Evolutionary conservation across 2,888 invertebrate genomes (phyloP).

Genomic region (Pyrrhia umbra): DNA sequence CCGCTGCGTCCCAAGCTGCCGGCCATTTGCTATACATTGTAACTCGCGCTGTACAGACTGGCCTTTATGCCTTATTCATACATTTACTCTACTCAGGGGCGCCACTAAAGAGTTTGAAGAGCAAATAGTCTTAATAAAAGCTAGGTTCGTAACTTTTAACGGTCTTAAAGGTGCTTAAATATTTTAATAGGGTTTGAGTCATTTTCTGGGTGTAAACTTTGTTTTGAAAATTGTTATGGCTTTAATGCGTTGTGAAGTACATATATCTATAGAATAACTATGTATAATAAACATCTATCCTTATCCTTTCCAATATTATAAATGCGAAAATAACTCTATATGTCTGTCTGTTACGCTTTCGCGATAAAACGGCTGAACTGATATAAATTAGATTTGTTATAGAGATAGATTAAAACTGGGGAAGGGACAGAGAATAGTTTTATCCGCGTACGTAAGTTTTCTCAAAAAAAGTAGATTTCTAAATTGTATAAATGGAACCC

Average conservation of each 20-base stretch:
- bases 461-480: too few species aligned
- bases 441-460: too few species aligned
- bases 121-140: slow-evolving; percentile 7
- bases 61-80: slow-evolving; percentile 81
- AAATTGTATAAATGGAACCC: too few species aligned
- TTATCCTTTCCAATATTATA: too few species aligned
- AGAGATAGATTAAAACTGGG: too few species aligned
- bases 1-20: slow-evolving; percentile 53
- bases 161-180: slow-evolving; percentile 28
- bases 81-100: slow-evolving; percentile 62
- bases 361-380: too few species aligned
- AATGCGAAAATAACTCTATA: too few species aligned
- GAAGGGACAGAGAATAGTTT: too few species aligned
- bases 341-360: too few species aligned
- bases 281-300: too few species aligned
- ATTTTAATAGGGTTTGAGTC: slow-evolving; percentile 26
- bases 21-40: slow-evolving; percentile 66
- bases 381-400: too few species aligned
- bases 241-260: background rate
- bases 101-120: slow-evolving; percentile 40
- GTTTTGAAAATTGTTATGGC: slow-evolving; percentile 1
- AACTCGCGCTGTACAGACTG: slow-evolving; percentile 64
- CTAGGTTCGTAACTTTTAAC: slow-evolving; percentile 38
- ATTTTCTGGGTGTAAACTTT: slow-evolving; percentile 8
- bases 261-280: too few species aligned